Conservation (phyloP, 2,797 vertebrate species). For the Hydrolagus colliei region DNA sequence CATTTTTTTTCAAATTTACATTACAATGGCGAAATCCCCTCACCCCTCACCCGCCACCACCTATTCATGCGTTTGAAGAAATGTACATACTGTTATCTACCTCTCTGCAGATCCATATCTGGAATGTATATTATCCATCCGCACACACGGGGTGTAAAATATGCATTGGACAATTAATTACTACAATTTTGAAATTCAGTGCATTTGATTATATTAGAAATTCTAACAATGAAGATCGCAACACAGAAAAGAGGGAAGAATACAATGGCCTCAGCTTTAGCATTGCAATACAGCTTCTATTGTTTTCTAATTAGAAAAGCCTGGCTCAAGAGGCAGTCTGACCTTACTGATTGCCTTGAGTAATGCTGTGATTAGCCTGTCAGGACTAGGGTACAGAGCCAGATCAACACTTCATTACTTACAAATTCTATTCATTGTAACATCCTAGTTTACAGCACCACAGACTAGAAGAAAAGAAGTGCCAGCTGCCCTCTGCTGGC, state of each 20-base stretch:
- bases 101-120: not conserved
- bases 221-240: not conserved
- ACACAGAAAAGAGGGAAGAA: not conserved
- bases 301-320: slow-evolving; percentile 21
- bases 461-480: slow-evolving; percentile 29
- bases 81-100: not conserved
- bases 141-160: not conserved
- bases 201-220: not conserved
- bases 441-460: not conserved
- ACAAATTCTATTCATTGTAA: slow-evolving; percentile 30
- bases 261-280: not conserved
- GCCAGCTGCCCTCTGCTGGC: slow-evolving; percentile 60
- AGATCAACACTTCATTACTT: slow-evolving; percentile 30
- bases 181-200: not conserved
- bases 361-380: slow-evolving; percentile 31
- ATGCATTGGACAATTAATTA: not conserved
- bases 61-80: not conserved
- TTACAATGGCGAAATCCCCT: not conserved
- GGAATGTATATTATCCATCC: not conserved
- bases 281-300: not conserved
- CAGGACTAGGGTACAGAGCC: slow-evolving; percentile 20
- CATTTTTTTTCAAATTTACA: not conserved
- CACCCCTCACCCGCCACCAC: not conserved
- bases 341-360: slow-evolving; percentile 22
- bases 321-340: not conserved